phyloP scores from a whole-genome alignment of 2,113 vertebrate species.

The Clupea harengus region DNA sequence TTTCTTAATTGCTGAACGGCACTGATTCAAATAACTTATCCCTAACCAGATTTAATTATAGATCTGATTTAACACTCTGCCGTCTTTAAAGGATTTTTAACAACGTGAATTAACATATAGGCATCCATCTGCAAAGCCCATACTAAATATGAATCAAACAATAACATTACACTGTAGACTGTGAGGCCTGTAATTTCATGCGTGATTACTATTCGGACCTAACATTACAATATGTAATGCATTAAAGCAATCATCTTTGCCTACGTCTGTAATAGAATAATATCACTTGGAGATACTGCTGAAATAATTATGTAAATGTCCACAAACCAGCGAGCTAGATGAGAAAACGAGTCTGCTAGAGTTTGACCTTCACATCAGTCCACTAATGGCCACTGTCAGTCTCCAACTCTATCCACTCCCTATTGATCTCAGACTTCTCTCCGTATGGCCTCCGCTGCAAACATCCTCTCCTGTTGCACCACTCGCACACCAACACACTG shows the following conservation, averaged over 20 bases:
- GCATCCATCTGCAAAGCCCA: neutral
- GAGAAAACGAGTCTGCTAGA: neutral
- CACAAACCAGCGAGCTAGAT: neutral
- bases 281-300: neutral
- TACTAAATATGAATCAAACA: neutral
- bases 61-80: neutral
- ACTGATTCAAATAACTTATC: neutral
- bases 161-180: neutral
- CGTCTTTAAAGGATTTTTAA: neutral
- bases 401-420: neutral
- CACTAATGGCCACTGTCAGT: neutral
- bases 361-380: neutral
- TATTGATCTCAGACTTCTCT: neutral
- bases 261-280: neutral
- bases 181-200: neutral
- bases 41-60: neutral
- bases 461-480: neutral
- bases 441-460: neutral
- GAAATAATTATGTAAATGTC: neutral
- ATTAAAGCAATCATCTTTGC: neutral
- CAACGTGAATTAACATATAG: neutral
- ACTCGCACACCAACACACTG: neutral
- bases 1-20: neutral
- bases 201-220: neutral
- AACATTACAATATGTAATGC: neutral